Evolutionary conservation across 2,888 invertebrate species (phyloP).

Genomic region (Acronicta psi): DNA sequence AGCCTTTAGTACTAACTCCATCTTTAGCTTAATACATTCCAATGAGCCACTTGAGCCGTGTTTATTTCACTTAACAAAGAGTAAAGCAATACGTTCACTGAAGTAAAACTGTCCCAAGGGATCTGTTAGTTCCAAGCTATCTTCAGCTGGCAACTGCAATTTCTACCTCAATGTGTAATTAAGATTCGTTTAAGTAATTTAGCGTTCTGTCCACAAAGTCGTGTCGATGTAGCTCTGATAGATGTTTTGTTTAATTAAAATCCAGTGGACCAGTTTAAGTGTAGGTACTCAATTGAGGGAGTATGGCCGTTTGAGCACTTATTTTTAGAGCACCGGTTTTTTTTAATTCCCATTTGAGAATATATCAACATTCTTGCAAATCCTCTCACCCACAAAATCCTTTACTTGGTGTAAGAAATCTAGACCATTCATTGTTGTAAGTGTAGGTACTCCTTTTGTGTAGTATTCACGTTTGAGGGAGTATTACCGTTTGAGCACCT

Average conservation of each 20-base stretch:
- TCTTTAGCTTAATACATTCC: neutral
- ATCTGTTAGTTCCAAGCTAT: slow-evolving; percentile 18
- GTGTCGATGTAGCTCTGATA: neutral
- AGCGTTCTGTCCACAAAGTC: neutral
- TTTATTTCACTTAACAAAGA: slow-evolving; percentile 11
- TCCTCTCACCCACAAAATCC: too few relatives aligned
- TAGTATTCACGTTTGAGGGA: too few relatives aligned
- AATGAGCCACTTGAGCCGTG: slow-evolving; percentile 6
- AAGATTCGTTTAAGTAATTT: slow-evolving; percentile 25
- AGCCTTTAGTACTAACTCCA: neutral
- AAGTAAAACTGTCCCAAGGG: slow-evolving; percentile 25
- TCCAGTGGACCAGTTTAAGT: neutral
- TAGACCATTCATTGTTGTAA: too few relatives aligned
- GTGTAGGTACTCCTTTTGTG: too few relatives aligned
- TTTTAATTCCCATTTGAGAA: too few relatives aligned
- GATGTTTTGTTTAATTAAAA: slow-evolving; percentile 1
- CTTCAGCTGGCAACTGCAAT: slow-evolving; percentile 2
- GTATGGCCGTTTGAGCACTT: too few relatives aligned
- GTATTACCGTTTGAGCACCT: too few relatives aligned
- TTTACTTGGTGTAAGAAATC: too few relatives aligned
- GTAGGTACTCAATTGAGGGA: too few relatives aligned
- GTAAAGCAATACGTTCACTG: neutral
- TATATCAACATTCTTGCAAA: too few relatives aligned
- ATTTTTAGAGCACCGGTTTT: too few relatives aligned
- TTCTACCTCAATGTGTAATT: slow-evolving; percentile 20